Base-by-base conservation (phyloP, 2,797 vertebrate species). In the Sciurus carolinensis region DNA sequence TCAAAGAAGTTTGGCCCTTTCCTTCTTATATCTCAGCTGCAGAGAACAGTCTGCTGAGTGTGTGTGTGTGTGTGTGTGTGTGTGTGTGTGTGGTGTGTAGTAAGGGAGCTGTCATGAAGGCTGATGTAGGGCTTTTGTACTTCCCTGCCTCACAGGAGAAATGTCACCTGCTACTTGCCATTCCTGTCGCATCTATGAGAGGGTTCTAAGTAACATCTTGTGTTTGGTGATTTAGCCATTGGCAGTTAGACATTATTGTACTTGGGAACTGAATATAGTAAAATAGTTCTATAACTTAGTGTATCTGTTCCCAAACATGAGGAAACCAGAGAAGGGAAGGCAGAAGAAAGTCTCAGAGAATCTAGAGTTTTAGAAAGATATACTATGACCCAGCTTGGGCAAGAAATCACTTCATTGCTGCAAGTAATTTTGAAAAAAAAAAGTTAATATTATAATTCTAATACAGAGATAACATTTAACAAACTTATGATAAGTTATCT, bases 321-420 rank as follows among this genome's bases (percentile, higher is more conserved):
- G 9, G 54, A 77, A 69, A 36, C 26, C 0, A 20, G n/a, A 20
- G 15, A 80, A 64, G 26, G 86, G 83, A 76, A 76, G 59, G 81
- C 50, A 28, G 22, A 59, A 26, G 9, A 81, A 82, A 82, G 26
- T 88, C 75, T 30, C 52, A 87, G 42, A 83, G 91, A 26, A 3
- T 12, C 93, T 95, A 81, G 73, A 81, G 80, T 75, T 54, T 0
- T 2, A 71, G 94, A 90, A 57, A 26, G 30, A 71, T 50, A 11
- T 95, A 94, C 90, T 98, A 96, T 97, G 95, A 97, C 98, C 96
- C 97, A 66, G 22, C 8, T 36, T n/a, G 30, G 7, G 62, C 50
- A 86, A 76, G 50, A 17, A 89, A 92, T 67, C 87, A 95, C 44
- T 0, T 9, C 36, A 26, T 64, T 24, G 54, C n/a, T 73, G 13